A percentile compares a stretch with the other conserved stretches of the same genome.
phyloP scores from a whole-genome alignment of 1,140 invertebrate species.

The Phocides pigmalion region DNA sequence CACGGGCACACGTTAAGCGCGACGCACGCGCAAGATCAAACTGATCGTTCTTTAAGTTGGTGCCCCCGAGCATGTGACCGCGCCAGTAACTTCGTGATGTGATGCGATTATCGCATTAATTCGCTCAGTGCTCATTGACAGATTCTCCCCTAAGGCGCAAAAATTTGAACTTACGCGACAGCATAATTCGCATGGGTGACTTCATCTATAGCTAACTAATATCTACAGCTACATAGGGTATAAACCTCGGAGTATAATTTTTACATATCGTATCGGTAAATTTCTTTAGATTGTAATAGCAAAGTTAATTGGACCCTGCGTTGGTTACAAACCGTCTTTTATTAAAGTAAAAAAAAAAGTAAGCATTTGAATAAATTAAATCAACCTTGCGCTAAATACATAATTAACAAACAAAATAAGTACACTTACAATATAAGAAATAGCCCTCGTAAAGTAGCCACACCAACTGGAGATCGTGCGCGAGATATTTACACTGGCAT shows the following conservation, averaged over 20 bases:
- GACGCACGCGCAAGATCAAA: constrained; percentile 63
- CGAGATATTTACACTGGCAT: constrained; percentile 54
- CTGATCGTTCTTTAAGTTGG: constrained; percentile 63
- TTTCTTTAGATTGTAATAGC: too few species aligned
- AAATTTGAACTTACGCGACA: neutral
- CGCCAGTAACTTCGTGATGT: constrained; percentile 60
- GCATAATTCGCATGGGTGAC: neutral
- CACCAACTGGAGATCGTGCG: constrained; percentile 40
- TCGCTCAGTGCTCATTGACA: constrained; percentile 43
- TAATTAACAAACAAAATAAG: constrained; percentile 10
- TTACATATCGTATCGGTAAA: too few species aligned
- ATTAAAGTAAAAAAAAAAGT: neutral
- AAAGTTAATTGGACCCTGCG: too few species aligned
- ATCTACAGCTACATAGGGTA: too few species aligned
- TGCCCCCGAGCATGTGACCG: constrained; percentile 75
- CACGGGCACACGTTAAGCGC: constrained; percentile 61
- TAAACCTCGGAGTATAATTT: too few species aligned
- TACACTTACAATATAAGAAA: constrained; percentile 20
- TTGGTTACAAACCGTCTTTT: neutral
- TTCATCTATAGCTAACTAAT: neutral
- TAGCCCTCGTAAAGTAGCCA: constrained; percentile 24
- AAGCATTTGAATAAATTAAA: neutral
- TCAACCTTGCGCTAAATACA: neutral
- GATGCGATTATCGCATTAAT: constrained; percentile 54
- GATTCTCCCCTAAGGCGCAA: constrained; percentile 8